Evolutionary conservation across 2,113 vertebrate species (phyloP), one percentile per base, ranked within the genome.

Genomic region (Scortum barcoo): DNA sequence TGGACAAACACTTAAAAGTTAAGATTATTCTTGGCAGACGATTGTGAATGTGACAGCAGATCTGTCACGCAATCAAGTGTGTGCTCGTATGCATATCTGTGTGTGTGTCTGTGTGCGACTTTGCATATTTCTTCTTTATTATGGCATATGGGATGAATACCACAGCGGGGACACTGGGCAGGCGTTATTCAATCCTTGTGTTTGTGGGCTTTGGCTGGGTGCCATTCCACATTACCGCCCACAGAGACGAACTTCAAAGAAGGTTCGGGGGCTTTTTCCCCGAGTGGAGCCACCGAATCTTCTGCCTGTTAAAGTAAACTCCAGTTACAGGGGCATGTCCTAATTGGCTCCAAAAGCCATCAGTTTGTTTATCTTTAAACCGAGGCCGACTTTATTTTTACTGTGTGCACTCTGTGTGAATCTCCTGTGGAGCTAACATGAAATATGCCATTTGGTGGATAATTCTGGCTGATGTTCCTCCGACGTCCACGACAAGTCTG

Each of bases 241-340:
- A 93, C 72, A n/a, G 87, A 92, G 75, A 60, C 51, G 56, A 74
- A 91, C 91, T 92, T 93, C 91, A 93, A 93, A 93, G 84, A 80
- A 38, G 61, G 77, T 85, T 81, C 58, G 51, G 75, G 70, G 77
- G 72, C 50, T 83, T 71, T 81, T 85, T 80, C 53, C 75, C 77
- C 3, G 30, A 90, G 84, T 79, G 84, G 44, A 88, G 70, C 85
- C 90, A 84, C 86, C 86, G 91, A 85, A 85, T 92, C 79, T 79
- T 88, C 88, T 85, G 84, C 80, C 81, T 85, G 58, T 81, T 86
- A 81, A 89, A 92, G 87, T 86, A 86, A 91, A 86, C 81, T 83
- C 69, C 76, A 77, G 83, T 92, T 89, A 80, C 53, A 66, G 77
- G 65, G 67, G 33, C 78, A 76, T 50, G 69, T 83, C 82, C 86